A percentile compares a stretch with the other conserved stretches of the same genome.
Evolutionary conservation across 2,888 invertebrate genomes (phyloP).

Genomic region (Erpobdella octoculata): DNA sequence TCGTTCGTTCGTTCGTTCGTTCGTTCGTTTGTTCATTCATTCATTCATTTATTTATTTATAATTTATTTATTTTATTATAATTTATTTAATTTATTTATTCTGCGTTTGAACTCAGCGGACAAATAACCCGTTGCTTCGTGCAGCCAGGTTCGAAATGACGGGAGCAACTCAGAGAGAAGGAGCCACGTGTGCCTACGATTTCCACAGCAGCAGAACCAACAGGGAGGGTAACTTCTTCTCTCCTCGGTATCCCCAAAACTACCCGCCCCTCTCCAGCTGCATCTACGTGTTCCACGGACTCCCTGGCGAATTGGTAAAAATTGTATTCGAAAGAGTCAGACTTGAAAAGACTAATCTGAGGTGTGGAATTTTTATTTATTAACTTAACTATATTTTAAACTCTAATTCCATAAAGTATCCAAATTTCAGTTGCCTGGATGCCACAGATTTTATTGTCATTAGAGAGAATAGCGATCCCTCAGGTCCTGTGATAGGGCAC

Average conservation of each 20-base stretch:
- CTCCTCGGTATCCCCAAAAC: constrained; percentile 49
- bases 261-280: constrained; percentile 50
- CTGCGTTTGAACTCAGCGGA: background rate
- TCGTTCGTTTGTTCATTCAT: no score
- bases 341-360: constrained; percentile 39
- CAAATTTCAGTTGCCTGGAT: constrained; percentile 33
- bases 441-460: constrained; percentile 36
- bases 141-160: constrained; percentile 43
- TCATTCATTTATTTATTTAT: no score
- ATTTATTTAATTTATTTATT: background rate
- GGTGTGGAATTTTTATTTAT: background rate
- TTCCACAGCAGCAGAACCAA: constrained; percentile 41
- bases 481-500: constrained; percentile 33
- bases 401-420: background rate
- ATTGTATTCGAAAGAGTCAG: constrained; percentile 48
- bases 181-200: constrained; percentile 44
- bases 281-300: constrained; percentile 50
- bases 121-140: constrained; percentile 24
- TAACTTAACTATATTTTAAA: background rate
- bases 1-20: constrained; percentile 2
- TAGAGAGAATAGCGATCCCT: constrained; percentile 34
- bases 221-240: constrained; percentile 46
- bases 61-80: background rate
- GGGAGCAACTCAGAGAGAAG: constrained; percentile 41
- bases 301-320: constrained; percentile 45